Conservation (phyloP, 2,888 invertebrate species). For the Andrena marginata region DNA sequence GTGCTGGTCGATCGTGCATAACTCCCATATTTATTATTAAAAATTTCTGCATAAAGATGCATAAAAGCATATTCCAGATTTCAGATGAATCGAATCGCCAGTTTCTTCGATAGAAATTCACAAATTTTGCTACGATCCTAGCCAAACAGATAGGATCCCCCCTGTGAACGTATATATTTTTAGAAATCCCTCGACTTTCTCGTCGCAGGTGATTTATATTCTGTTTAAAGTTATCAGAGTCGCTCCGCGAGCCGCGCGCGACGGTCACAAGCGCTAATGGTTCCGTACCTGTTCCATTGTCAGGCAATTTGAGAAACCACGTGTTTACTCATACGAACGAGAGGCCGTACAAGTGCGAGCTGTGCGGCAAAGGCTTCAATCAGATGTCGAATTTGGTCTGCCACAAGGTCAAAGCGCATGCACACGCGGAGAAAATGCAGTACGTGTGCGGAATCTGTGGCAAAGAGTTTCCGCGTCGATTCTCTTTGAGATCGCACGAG, state of each 20-base stretch:
- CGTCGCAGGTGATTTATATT: background rate
- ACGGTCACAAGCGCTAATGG: slow-evolving; percentile 15
- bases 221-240: background rate
- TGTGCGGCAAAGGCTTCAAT: slow-evolving; percentile 92
- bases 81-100: too few species aligned
- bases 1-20: too few species aligned
- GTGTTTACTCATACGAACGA: slow-evolving; percentile 92
- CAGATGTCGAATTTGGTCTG: slow-evolving; percentile 93
- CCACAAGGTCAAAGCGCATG: slow-evolving; percentile 90
- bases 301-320: slow-evolving; percentile 91
- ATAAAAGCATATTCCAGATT: too few species aligned
- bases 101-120: too few species aligned
- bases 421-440: slow-evolving; percentile 86
- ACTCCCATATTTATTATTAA: too few species aligned
- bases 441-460: slow-evolving; percentile 87
- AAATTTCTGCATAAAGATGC: too few species aligned
- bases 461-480: slow-evolving; percentile 86
- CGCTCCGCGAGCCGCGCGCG: background rate
- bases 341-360: slow-evolving; percentile 91
- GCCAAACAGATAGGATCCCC: too few species aligned
- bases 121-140: too few species aligned
- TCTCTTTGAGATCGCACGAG: slow-evolving; percentile 87
- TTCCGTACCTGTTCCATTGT: slow-evolving; percentile 44
- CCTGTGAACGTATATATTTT: too few species aligned
- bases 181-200: too few species aligned